Evolutionary conservation across 2,888 invertebrate species (phyloP).

Genomic region (Lepidochrysops patricia): DNA sequence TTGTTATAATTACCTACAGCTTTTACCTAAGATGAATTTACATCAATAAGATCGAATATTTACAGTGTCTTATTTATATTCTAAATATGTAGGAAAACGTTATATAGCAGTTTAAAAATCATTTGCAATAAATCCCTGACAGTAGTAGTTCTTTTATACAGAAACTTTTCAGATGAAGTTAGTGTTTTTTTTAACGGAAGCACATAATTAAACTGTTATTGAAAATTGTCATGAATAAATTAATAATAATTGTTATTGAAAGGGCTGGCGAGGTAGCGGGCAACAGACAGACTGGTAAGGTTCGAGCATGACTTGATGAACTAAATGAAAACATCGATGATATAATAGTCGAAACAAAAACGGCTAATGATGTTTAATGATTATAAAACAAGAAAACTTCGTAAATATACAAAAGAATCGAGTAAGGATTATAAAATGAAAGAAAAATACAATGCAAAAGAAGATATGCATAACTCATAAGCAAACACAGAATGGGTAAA

Average conservation of each 20-base stretch:
- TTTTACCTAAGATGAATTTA: background rate
- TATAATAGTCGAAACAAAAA: background rate
- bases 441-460: background rate
- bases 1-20: background rate
- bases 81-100: background rate
- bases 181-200: background rate
- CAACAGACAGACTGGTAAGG: constrained; percentile 28
- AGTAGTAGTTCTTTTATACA: background rate
- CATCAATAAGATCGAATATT: background rate
- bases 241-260: constrained; percentile 8
- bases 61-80: background rate
- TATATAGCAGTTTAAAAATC: background rate
- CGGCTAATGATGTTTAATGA: background rate
- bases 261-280: constrained; percentile 26
- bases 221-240: constrained; percentile 11
- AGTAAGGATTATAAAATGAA: background rate
- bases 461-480: constrained; percentile 3
- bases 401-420: background rate
- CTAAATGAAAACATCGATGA: constrained; percentile 4
- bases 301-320: constrained; percentile 18
- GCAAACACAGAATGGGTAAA: background rate
- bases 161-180: background rate
- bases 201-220: background rate
- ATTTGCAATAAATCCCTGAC: background rate
- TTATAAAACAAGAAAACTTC: background rate